Conservation (phyloP, 37 sponge, comb jelly and placozoan genomes). For the Tethya wilhelma region DNA sequence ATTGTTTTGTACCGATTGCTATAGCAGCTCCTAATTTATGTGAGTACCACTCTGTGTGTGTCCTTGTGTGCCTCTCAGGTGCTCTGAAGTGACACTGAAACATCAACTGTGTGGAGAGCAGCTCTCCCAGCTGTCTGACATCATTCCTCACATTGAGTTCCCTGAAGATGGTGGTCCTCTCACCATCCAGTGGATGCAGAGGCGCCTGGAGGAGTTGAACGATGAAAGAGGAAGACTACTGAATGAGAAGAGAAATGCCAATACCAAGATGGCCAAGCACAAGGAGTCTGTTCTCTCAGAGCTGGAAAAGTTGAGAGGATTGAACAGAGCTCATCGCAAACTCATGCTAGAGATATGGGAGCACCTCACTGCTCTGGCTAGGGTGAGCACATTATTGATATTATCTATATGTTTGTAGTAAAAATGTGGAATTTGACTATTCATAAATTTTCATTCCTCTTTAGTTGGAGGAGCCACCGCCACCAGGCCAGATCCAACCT, state of each 20-base stretch:
- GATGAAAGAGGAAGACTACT: slow-evolving; percentile 32
- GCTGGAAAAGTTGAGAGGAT: slow-evolving; percentile 74
- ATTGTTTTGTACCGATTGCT: neutral
- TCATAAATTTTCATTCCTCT: neutral
- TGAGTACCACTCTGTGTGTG: too few species aligned
- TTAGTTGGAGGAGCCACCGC: slow-evolving; percentile 74
- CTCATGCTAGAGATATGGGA: slow-evolving; percentile 84
- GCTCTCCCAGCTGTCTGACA: slow-evolving; percentile 80
- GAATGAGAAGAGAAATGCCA: slow-evolving; percentile 61
- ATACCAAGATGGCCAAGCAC: slow-evolving; percentile 61
- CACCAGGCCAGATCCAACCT: slow-evolving; percentile 66
- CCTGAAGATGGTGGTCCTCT: slow-evolving; percentile 80
- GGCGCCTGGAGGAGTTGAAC: slow-evolving; percentile 51
- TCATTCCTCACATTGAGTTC: slow-evolving; percentile 65
- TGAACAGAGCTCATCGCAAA: slow-evolving; percentile 70
- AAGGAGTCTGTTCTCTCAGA: slow-evolving; percentile 81
- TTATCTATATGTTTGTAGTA: too few species aligned
- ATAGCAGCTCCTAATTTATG: neutral
- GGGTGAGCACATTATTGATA: too few species aligned
- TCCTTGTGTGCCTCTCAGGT: slow-evolving; percentile 3
- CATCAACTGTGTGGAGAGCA: slow-evolving; percentile 65
- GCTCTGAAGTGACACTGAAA: slow-evolving; percentile 71
- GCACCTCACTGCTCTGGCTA: slow-evolving; percentile 79
- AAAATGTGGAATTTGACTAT: too few species aligned
- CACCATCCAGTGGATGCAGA: slow-evolving; percentile 73